phyloP scores from a whole-genome alignment of 2,797 vertebrate species.

The Geotrypetes seraphini region DNA sequence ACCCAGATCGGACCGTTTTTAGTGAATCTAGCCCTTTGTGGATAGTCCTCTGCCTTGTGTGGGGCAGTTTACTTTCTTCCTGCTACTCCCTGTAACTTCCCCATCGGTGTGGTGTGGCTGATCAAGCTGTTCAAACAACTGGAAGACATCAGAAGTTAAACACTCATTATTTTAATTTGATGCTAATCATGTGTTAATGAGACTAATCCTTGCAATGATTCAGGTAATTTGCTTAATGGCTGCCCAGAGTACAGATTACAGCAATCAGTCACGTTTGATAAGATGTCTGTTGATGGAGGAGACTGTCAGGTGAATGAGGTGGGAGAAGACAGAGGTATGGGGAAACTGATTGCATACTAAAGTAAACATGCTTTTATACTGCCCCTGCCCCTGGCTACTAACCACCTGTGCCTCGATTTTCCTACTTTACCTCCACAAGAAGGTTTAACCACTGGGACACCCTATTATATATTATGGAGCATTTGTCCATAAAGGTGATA shows the following conservation, averaged over 20 bases:
- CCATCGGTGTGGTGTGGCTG: slow-evolving; percentile 72
- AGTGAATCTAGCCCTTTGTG: too few relatives aligned
- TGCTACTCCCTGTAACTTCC: slow-evolving; percentile 52
- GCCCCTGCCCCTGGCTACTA: too few relatives aligned
- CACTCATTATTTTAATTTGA: slow-evolving; percentile 99
- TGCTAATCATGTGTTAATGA: slow-evolving; percentile 99
- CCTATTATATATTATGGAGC: too few relatives aligned
- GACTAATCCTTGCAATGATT: slow-evolving; percentile 99
- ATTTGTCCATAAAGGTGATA: too few relatives aligned
- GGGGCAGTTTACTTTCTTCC: slow-evolving; percentile 17
- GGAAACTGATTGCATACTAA: slow-evolving; percentile 39
- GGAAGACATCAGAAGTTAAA: slow-evolving; percentile 99
- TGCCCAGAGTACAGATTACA: slow-evolving; percentile 95
- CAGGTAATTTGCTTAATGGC: slow-evolving; percentile 99
- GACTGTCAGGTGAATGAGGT: slow-evolving; percentile 68
- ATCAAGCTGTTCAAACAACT: slow-evolving; percentile 99
- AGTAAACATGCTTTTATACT: neutral
- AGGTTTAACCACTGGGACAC: too few relatives aligned
- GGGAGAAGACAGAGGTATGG: slow-evolving; percentile 51
- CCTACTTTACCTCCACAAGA: too few relatives aligned
- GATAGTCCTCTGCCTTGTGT: neutral
- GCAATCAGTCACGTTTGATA: slow-evolving; percentile 98
- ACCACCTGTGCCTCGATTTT: too few relatives aligned
- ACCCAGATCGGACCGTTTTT: too few relatives aligned
- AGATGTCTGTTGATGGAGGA: slow-evolving; percentile 78